phyloP scores from a whole-genome alignment of 64 coral and sea anemone species.

The Montipora capricornis region DNA sequence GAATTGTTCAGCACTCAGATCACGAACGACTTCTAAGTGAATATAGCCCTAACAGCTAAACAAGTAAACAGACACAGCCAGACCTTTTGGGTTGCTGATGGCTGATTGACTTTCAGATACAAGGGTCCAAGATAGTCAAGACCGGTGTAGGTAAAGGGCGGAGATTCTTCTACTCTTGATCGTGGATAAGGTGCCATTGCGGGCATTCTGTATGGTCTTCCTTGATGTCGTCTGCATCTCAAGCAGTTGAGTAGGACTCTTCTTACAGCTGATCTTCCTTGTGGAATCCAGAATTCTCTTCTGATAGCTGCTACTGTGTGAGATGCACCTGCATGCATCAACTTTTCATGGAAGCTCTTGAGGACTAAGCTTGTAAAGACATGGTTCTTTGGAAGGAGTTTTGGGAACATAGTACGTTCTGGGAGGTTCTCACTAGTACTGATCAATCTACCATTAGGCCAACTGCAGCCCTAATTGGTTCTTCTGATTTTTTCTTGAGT shows the following conservation, averaged over 20 bases:
- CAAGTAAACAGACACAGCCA: constrained; percentile 61
- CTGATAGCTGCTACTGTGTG: constrained; percentile 49
- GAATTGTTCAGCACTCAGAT: constrained; percentile 50
- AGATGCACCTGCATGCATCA: constrained; percentile 51
- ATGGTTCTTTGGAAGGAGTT: constrained; percentile 24
- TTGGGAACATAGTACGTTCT: constrained; percentile 20
- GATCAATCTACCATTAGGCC: background rate
- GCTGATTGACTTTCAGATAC: constrained; percentile 22
- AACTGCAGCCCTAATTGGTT: too few relatives aligned
- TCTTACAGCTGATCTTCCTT: constrained; percentile 48
- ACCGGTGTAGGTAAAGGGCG: constrained; percentile 17
- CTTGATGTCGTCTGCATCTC: constrained; percentile 52
- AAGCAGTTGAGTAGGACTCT: constrained; percentile 42
- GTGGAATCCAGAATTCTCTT: constrained; percentile 62
- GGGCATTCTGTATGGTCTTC: constrained; percentile 60
- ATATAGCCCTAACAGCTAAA: constrained; percentile 39
- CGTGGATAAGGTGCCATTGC: constrained; percentile 49
- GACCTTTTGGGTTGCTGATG: constrained; percentile 35
- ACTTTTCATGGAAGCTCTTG: constrained; percentile 40
- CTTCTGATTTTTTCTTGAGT: constrained; percentile 17
- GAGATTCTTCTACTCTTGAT: constrained; percentile 12
- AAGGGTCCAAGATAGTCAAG: constrained; percentile 49
- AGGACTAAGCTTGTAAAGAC: constrained; percentile 45
- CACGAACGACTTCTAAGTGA: constrained; percentile 58
- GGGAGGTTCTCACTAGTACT: constrained; percentile 4